Evolutionary conservation across 2,888 invertebrate genomes (phyloP).

Genomic region (Dyspetes luteomarginatus): DNA sequence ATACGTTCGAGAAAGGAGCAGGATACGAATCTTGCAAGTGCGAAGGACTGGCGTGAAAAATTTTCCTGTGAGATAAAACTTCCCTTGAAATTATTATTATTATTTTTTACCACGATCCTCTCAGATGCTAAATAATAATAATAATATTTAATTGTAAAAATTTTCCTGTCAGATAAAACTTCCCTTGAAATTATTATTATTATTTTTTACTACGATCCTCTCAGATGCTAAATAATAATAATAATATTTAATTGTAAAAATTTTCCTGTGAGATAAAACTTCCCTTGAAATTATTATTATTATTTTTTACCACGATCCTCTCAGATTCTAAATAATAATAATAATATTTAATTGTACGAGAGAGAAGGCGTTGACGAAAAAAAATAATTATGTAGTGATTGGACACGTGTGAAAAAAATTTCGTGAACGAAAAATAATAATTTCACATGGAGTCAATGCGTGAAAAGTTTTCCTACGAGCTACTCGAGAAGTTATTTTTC

Average conservation of each 20-base stretch:
- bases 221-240: too few relatives aligned
- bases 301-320: too few relatives aligned
- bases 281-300: conserved; percentile 39
- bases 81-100: conserved; percentile 39
- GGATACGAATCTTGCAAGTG: conserved; percentile 57
- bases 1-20: conserved; percentile 52
- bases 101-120: too few relatives aligned
- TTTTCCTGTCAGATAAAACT: conserved; percentile 36
- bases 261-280: conserved; percentile 36
- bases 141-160: too few relatives aligned
- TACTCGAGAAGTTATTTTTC: too few relatives aligned
- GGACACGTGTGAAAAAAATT: not conserved
- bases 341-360: too few relatives aligned
- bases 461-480: too few relatives aligned
- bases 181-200: conserved; percentile 39
- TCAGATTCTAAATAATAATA: too few relatives aligned
- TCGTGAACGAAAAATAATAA: conserved; percentile 38
- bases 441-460: conserved; percentile 52
- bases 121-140: too few relatives aligned
- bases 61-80: conserved; percentile 36
- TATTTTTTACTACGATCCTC: too few relatives aligned
- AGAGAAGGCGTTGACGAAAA: not conserved
- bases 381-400: not conserved
- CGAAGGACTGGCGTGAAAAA: conserved; percentile 59
- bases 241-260: too few relatives aligned